Conservation (phyloP, 2,888 invertebrate species). For the Muscina levida region DNA sequence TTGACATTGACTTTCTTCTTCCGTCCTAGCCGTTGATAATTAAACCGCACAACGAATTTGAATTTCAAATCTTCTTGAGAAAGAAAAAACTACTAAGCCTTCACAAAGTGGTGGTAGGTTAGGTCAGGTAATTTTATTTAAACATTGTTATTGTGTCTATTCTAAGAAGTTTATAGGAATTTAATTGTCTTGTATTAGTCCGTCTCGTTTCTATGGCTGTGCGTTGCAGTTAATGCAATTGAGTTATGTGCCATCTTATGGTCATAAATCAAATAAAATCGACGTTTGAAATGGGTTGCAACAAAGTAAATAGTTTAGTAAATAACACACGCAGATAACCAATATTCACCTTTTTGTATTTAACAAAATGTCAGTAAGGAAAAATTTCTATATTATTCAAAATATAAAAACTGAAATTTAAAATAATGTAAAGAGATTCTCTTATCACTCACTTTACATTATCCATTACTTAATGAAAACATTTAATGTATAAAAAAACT, state of each 20-base stretch:
- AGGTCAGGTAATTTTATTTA: constrained; percentile 54
- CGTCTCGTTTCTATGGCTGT: constrained; percentile 5
- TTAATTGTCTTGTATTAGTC: constrained; percentile 50
- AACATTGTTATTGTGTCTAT: constrained; percentile 65
- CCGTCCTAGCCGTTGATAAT: constrained; percentile 63
- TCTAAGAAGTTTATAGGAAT: constrained; percentile 57
- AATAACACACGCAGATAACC: no score
- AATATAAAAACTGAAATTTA: no score
- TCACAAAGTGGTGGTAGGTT: constrained; percentile 15
- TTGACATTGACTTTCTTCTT: no score
- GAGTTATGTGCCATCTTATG: constrained; percentile 68
- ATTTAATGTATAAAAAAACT: no score
- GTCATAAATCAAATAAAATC: constrained; percentile 75
- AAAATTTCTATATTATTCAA: no score
- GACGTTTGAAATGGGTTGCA: constrained; percentile 77
- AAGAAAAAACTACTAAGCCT: neutral
- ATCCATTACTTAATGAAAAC: no score
- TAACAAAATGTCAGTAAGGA: no score
- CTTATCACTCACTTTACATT: no score
- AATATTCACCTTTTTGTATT: no score
- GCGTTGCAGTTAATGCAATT: constrained; percentile 68
- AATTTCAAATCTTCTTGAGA: neutral
- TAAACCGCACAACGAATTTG: constrained; percentile 75
- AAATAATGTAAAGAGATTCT: no score
- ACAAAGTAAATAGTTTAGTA: neutral